phyloP scores from a whole-genome alignment of 2,113 vertebrate genomes.

The Ciconia stormi region DNA sequence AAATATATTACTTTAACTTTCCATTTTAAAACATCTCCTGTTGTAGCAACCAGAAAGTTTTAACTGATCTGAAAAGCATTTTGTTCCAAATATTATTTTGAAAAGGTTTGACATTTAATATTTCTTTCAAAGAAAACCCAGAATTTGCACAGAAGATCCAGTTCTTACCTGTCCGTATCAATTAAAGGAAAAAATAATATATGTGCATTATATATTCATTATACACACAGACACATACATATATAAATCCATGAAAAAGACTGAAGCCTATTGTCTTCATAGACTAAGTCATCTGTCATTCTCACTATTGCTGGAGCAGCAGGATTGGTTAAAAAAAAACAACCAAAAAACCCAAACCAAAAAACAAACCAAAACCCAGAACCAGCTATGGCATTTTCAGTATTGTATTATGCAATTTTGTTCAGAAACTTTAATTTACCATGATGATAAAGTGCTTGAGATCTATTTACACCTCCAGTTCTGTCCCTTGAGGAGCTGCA shows the following conservation, averaged over 20 bases:
- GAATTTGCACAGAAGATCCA: not conserved
- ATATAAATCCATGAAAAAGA: not conserved
- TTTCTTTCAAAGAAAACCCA: not conserved
- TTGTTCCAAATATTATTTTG: not conserved
- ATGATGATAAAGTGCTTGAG: not conserved
- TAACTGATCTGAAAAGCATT: not conserved
- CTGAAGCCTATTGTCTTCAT: not conserved
- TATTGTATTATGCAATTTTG: not conserved
- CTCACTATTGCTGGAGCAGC: not conserved
- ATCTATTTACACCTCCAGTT: not conserved
- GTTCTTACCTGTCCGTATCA: not conserved
- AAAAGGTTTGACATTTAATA: not conserved
- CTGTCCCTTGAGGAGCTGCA: not conserved
- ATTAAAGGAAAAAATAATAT: not conserved
- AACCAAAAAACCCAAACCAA: not conserved
- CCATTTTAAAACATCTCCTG: not conserved
- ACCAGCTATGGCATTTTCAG: not conserved
- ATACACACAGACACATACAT: fast-evolving
- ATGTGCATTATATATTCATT: not conserved
- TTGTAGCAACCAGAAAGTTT: not conserved
- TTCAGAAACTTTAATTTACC: not conserved
- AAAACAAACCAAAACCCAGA: not conserved
- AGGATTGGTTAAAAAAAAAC: not conserved
- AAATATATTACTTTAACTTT: not conserved
- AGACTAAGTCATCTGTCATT: not conserved